phyloP scores from a whole-genome alignment of 2,113 vertebrate genomes.

The Microcebus ravelobensis region DNA sequence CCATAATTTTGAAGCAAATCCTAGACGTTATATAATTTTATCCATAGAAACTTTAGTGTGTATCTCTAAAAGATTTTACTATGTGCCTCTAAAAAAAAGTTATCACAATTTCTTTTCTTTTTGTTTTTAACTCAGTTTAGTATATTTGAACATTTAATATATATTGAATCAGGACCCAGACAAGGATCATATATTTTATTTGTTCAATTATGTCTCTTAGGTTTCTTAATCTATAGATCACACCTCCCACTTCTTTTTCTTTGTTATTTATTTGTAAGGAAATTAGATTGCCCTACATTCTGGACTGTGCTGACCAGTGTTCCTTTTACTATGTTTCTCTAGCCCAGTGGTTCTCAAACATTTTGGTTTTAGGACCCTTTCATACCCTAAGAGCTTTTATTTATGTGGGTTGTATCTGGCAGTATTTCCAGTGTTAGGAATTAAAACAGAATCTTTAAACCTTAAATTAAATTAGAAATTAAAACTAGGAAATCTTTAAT shows the following conservation, averaged over 20 bases:
- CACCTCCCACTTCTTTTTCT: background rate
- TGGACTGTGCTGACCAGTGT: background rate
- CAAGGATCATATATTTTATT: background rate
- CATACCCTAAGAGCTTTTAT: background rate
- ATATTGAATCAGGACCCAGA: background rate
- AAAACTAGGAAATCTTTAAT: background rate
- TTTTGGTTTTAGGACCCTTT: background rate
- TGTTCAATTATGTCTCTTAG: background rate
- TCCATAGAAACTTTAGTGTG: background rate
- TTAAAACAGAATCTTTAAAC: background rate
- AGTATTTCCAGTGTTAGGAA: background rate
- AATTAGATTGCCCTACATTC: background rate
- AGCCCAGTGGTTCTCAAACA: background rate
- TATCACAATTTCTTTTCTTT: background rate
- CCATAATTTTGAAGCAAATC: background rate
- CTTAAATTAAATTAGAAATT: background rate
- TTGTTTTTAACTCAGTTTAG: background rate
- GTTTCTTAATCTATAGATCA: background rate
- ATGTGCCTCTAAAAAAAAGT: background rate
- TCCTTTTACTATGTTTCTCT: background rate
- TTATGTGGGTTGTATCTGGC: background rate
- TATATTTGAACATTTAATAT: background rate
- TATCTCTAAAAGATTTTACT: background rate
- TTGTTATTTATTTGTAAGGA: background rate
- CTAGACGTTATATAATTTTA: background rate